A percentile compares a stretch with the other conserved stretches of the same genome.
These are phyloP conservation scores for Brachypalpus laphriformis DNA, from an alignment of 2,888 invertebrate species.

Conservation along the genomic window DNA sequence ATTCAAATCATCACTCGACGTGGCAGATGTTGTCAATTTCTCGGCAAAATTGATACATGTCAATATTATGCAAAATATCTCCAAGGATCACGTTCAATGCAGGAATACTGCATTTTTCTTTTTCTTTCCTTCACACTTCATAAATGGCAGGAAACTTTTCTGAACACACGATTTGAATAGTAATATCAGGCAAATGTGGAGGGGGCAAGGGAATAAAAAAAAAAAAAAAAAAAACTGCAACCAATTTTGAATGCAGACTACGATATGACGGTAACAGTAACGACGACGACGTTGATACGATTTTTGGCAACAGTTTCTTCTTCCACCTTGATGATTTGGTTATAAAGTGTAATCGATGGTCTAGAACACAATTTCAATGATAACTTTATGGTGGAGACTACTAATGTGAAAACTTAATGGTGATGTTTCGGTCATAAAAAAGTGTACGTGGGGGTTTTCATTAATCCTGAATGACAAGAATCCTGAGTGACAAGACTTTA, in stretches of 20 bases:
- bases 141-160: constrained; percentile 51
- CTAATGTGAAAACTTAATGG: constrained; percentile 49
- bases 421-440: too few relatives aligned
- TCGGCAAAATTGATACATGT: background rate
- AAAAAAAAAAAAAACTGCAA: constrained; percentile 39
- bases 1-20: background rate
- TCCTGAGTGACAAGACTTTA: too few relatives aligned
- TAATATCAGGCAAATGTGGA: constrained; percentile 32
- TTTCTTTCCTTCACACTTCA: constrained; percentile 43
- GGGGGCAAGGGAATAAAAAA: background rate
- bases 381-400: constrained; percentile 49
- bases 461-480: too few relatives aligned
- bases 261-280: constrained; percentile 47
- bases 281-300: constrained; percentile 56
- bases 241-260: constrained; percentile 60
- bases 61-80: constrained; percentile 32
- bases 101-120: background rate
- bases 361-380: constrained; percentile 51
- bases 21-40: constrained; percentile 1
- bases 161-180: constrained; percentile 55
- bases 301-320: constrained; percentile 63
- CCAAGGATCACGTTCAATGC: constrained; percentile 18
- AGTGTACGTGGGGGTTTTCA: too few relatives aligned
- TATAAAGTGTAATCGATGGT: constrained; percentile 51
- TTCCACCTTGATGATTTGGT: constrained; percentile 52